Percentiles rank a stretch among this genome's conserved stretches.
Evolutionary conservation across 64 coral and sea anemone genomes (phyloP).

Genomic region (Platygyra sinensis): DNA sequence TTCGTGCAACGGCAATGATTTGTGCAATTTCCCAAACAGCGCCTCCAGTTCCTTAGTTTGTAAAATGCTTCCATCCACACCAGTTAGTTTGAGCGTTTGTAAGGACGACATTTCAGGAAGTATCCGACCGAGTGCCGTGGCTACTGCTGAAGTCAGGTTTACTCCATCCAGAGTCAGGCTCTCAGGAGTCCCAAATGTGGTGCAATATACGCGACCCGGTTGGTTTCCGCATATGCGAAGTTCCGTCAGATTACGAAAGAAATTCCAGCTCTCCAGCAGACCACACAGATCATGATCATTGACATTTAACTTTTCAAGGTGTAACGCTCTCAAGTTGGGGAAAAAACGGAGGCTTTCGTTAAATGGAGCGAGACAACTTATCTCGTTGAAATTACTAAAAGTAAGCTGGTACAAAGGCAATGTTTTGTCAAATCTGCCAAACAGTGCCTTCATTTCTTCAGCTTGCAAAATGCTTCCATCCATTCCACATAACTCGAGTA

Average conservation of each 20-base stretch:
- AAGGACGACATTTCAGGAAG: not conserved
- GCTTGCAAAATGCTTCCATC: not conserved
- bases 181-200: too few relatives aligned
- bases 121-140: not conserved
- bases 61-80: not conserved
- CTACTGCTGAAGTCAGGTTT: not conserved
- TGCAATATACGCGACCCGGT: too few relatives aligned
- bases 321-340: not conserved
- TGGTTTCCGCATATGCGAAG: too few relatives aligned
- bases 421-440: not conserved
- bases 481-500: too few relatives aligned
- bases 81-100: not conserved
- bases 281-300: not conserved
- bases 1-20: not conserved
- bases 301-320: not conserved
- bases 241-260: not conserved
- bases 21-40: not conserved
- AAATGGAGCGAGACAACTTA: not conserved
- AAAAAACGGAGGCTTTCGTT: not conserved
- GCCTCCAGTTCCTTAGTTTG: not conserved
- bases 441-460: not conserved
- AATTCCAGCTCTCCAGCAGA: not conserved
- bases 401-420: not conserved
- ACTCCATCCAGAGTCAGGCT: too few relatives aligned
- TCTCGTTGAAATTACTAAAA: not conserved